phyloP scores from a whole-genome alignment of 2,888 invertebrate genomes.

The Dysmachus trigonus region DNA sequence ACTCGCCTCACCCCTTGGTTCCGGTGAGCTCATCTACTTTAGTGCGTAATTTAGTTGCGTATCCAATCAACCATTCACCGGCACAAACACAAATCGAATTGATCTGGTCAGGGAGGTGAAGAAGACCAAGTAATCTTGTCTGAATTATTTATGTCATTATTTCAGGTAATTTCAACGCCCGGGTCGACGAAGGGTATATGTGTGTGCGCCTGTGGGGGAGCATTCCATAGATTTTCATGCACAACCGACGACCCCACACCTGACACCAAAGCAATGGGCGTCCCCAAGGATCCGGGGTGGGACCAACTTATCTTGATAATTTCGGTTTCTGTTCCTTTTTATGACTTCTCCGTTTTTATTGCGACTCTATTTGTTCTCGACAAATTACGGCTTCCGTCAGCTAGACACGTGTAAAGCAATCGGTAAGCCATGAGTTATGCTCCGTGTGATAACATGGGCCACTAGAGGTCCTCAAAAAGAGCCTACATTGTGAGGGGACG shows the following conservation, averaged over 20 bases:
- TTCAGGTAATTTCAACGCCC: constrained; percentile 21
- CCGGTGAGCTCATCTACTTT: background rate
- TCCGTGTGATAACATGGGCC: background rate
- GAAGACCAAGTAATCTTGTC: constrained; percentile 1
- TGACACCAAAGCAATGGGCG: background rate
- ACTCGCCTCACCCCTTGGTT: background rate
- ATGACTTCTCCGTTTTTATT: constrained; percentile 35
- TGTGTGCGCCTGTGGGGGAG: background rate
- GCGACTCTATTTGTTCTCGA: background rate
- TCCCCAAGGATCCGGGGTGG: background rate
- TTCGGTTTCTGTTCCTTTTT: constrained; percentile 24
- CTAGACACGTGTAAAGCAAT: background rate
- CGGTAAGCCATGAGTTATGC: background rate
- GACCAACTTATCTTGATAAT: constrained; percentile 30
- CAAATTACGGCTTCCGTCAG: constrained; percentile 2
- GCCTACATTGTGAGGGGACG: background rate
- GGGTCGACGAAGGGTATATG: background rate
- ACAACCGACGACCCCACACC: background rate
- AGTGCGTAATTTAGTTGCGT: constrained; percentile 10
- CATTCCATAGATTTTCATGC: background rate
- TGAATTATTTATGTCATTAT: constrained; percentile 41
- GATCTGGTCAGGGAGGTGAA: constrained; percentile 1
- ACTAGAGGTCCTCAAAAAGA: background rate
- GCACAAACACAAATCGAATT: constrained; percentile 15
- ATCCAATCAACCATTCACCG: constrained; percentile 5